A percentile compares a stretch with the other conserved stretches of the same genome.
These are phyloP conservation scores for Erannis defoliaria DNA, from an alignment of 2,888 invertebrate genomes.

Conservation along the genomic window DNA sequence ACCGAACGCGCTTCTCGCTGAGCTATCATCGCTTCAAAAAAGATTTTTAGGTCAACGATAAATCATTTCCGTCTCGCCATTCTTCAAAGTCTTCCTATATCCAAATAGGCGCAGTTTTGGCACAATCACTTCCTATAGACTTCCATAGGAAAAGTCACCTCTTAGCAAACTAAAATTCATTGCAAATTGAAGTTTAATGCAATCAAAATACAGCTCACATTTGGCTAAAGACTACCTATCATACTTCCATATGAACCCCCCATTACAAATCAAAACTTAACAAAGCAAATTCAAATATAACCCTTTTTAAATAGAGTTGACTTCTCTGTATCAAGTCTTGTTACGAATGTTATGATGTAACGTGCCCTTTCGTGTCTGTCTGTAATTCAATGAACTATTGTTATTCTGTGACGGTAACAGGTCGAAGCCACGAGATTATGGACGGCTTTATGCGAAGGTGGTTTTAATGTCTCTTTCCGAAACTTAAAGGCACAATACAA, in stretches of 20 bases:
- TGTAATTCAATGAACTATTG: constrained; percentile 7
- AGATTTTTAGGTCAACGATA: too few relatives aligned
- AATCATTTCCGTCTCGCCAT: background rate
- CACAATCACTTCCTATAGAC: constrained; percentile 2
- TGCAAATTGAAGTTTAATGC: too few relatives aligned
- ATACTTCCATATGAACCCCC: too few relatives aligned
- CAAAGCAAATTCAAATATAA: too few relatives aligned
- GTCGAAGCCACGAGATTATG: background rate
- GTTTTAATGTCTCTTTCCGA: background rate
- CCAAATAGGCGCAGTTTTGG: background rate
- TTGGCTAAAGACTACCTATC: too few relatives aligned
- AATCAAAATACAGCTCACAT: too few relatives aligned
- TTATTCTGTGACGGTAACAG: too few relatives aligned
- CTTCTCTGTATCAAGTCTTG: background rate
- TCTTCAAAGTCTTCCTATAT: background rate
- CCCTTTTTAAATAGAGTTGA: background rate
- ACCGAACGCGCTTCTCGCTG: too few relatives aligned
- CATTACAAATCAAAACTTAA: too few relatives aligned
- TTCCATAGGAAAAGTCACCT: background rate
- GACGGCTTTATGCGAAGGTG: constrained; percentile 8
- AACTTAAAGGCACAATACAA: too few relatives aligned
- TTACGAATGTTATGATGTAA: constrained; percentile 1
- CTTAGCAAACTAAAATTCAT: too few relatives aligned
- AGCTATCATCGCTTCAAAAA: too few relatives aligned
- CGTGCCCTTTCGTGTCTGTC: constrained; percentile 21